A percentile compares a stretch with the other conserved stretches of the same genome.
These are phyloP conservation scores for Nyctibius bracteatus DNA, from an alignment of 2,113 vertebrate genomes.

Conservation along the genomic window DNA sequence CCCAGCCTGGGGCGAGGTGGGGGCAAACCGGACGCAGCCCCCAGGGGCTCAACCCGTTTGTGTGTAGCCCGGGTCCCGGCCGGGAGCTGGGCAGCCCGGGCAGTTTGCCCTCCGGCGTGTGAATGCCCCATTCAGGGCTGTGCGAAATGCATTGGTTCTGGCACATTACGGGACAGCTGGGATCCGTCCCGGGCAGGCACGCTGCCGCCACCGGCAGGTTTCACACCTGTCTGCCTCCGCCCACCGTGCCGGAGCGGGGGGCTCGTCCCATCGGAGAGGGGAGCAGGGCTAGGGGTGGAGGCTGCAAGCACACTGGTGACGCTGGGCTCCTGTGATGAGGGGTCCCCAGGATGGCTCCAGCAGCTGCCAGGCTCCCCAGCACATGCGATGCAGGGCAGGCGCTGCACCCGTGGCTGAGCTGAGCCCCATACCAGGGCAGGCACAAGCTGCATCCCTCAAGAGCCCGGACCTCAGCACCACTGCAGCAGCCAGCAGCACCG, in stretches of 20 bases:
- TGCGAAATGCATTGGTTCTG: constrained; percentile 67
- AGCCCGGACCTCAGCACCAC: not conserved
- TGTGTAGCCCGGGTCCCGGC: not conserved
- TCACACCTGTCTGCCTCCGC: constrained; percentile 28
- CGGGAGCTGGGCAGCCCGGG: not conserved
- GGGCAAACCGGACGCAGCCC: not conserved
- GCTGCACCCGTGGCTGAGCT: not conserved
- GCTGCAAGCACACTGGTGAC: accelerated
- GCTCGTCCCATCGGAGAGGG: not conserved
- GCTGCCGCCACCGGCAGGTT: constrained; percentile 21
- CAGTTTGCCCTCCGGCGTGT: constrained; percentile 20
- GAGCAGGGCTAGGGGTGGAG: not conserved
- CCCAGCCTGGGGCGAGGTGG: not conserved
- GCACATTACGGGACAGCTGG: constrained; percentile 63
- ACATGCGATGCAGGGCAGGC: accelerated
- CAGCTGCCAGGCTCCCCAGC: not conserved
- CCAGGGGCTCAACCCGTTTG: not conserved
- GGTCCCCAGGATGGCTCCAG: accelerated
- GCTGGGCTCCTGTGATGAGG: not conserved
- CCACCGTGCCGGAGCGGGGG: accelerated
- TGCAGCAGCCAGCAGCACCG: accelerated
- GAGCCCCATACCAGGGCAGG: not conserved
- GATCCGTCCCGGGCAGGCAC: constrained; percentile 31
- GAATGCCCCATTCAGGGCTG: constrained; percentile 59
- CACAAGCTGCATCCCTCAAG: not conserved